A percentile compares a stretch with the other conserved stretches of the same genome.
These are phyloP conservation scores for Calidris pugnax DNA, from an alignment of 2,113 vertebrate species.

Conservation along the genomic window DNA sequence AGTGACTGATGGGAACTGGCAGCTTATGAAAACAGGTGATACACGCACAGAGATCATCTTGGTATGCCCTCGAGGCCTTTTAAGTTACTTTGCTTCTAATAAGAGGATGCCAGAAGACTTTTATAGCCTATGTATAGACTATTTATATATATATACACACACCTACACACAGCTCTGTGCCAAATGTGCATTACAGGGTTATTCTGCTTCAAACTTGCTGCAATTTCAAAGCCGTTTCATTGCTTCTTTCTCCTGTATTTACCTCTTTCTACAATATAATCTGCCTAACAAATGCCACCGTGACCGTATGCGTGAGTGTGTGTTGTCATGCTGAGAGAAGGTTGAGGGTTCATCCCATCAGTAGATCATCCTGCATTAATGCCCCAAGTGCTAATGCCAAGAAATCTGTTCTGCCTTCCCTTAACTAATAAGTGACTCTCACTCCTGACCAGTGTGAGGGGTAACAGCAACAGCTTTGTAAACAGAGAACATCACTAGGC, in stretches of 20 bases:
- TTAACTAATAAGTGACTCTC: slow-evolving; percentile 13
- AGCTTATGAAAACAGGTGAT: background rate
- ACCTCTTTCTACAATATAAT: background rate
- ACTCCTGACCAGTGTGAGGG: background rate
- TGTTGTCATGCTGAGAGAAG: background rate
- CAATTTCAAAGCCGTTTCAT: background rate
- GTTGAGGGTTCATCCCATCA: background rate
- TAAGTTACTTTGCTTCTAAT: slow-evolving; percentile 2
- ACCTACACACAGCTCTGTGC: background rate
- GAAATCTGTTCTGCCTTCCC: slow-evolving; percentile 13
- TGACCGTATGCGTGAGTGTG: fast-evolving
- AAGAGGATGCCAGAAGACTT: slow-evolving; percentile 13
- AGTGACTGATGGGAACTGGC: background rate
- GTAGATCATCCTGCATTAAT: slow-evolving; percentile 38
- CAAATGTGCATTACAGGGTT: background rate
- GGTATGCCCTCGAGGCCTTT: background rate
- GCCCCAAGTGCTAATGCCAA: background rate
- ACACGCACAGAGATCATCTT: background rate
- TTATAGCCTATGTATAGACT: background rate
- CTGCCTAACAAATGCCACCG: background rate
- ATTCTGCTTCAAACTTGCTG: background rate
- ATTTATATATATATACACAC: fast-evolving
- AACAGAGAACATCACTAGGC: background rate
- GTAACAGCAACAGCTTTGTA: slow-evolving; percentile 23
- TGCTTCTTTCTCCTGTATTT: background rate